Evolutionary conservation across 2,113 vertebrate genomes (phyloP).

Genomic region (Solea senegalensis): DNA sequence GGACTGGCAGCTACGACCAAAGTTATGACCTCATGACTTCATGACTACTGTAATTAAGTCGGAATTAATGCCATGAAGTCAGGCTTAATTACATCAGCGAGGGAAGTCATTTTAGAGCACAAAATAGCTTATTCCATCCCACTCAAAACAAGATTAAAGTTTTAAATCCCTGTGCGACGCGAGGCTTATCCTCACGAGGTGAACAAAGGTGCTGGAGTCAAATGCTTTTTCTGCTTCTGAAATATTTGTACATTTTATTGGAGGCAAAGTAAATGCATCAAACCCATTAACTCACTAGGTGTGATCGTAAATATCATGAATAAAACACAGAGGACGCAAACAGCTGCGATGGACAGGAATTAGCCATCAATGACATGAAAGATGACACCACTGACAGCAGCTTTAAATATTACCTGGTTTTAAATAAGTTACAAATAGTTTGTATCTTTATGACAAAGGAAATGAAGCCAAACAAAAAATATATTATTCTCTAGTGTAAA

Average conservation of each 20-base stretch:
- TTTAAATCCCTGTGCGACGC: not conserved
- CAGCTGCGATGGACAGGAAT: too few species aligned
- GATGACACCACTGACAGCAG: too few species aligned
- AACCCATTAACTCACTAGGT: not conserved
- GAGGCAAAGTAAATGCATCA: constrained; percentile 1
- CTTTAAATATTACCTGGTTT: too few species aligned
- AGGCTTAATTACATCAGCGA: constrained; percentile 10
- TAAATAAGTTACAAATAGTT: too few species aligned
- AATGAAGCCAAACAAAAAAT: too few species aligned
- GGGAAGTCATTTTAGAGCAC: constrained; percentile 2
- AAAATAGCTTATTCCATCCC: not conserved
- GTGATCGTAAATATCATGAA: not conserved
- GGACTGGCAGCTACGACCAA: constrained; percentile 4
- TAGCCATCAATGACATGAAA: too few species aligned
- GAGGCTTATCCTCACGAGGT: not conserved
- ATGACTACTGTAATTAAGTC: constrained; percentile 7
- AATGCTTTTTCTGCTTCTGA: not conserved
- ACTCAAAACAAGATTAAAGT: constrained; percentile 5
- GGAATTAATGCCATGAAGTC: constrained; percentile 11
- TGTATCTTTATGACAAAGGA: too few species aligned
- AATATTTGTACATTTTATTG: not conserved
- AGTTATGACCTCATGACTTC: not conserved
- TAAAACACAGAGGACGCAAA: too few species aligned
- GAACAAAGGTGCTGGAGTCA: not conserved
- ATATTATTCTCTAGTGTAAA: too few species aligned